These are phyloP conservation scores for Amphiprion percula DNA, from an alignment of 2,113 vertebrate genomes.

Conservation along the genomic window DNA sequence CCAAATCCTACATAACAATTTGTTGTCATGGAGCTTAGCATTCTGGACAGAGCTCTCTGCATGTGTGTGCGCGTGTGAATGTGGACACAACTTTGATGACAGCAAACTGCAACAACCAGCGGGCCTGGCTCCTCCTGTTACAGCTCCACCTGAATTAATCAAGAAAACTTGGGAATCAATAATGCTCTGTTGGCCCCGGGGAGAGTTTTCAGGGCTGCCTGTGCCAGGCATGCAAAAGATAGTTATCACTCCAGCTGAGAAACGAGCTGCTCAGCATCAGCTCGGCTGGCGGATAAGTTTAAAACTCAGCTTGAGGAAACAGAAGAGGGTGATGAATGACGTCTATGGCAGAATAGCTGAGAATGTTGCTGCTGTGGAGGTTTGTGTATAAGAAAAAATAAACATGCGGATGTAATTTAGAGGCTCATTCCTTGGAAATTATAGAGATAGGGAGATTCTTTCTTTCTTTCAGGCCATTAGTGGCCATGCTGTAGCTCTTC, in stretches of 20 bases:
- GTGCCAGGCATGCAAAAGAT: slow-evolving; percentile 55
- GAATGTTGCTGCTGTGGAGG: slow-evolving; percentile 26
- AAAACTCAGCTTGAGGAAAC: slow-evolving; percentile 72
- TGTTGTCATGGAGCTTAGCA: slow-evolving; percentile 62
- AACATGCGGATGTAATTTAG: neutral
- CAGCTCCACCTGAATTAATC: slow-evolving; percentile 56
- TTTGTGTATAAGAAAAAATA: slow-evolving; percentile 47
- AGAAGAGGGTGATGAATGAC: slow-evolving; percentile 60
- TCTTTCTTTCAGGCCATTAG: slow-evolving; percentile 64
- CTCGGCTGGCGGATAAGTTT: slow-evolving; percentile 33
- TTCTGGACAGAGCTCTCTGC: slow-evolving; percentile 19
- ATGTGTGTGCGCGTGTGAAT: neutral
- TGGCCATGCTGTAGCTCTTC: slow-evolving; percentile 42
- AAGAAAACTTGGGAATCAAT: slow-evolving; percentile 57
- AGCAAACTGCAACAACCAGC: slow-evolving; percentile 3
- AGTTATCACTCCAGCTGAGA: slow-evolving; percentile 72
- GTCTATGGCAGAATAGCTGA: slow-evolving; percentile 36
- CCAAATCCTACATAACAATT: slow-evolving; percentile 64
- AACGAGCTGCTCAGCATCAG: slow-evolving; percentile 53
- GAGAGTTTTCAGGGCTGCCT: slow-evolving; percentile 27
- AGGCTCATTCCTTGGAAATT: slow-evolving; percentile 3
- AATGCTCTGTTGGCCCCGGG: slow-evolving; percentile 2
- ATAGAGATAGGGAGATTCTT: slow-evolving; percentile 29
- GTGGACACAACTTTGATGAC: slow-evolving; percentile 18
- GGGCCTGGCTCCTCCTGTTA: neutral